These are phyloP conservation scores for Ictidomys tridecemlineatus DNA, from an alignment of 2,113 vertebrate species.

Conservation along the genomic window DNA sequence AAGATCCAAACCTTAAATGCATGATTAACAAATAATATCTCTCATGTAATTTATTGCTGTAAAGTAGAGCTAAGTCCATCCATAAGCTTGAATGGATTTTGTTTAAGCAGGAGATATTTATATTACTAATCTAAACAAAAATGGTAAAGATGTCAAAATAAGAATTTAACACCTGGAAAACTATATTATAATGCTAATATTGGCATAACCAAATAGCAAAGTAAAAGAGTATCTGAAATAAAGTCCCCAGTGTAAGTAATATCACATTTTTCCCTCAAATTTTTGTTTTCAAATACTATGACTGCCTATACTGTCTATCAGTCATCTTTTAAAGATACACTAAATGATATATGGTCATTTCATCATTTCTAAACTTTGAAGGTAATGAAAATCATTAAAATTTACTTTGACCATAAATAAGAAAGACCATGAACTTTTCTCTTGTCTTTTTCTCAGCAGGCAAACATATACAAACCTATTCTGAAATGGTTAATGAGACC, in stretches of 20 bases:
- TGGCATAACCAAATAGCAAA: slow-evolving; percentile 48
- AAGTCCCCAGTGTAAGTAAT: slow-evolving; percentile 43
- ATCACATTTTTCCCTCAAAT: background rate
- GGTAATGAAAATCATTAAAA: slow-evolving; percentile 13
- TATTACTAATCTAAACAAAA: slow-evolving; percentile 82
- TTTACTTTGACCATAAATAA: slow-evolving; percentile 25
- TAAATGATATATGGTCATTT: background rate
- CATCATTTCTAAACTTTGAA: slow-evolving; percentile 53
- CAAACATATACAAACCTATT: slow-evolving; percentile 36
- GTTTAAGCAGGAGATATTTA: slow-evolving; percentile 70
- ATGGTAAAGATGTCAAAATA: slow-evolving; percentile 78
- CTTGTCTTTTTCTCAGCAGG: background rate
- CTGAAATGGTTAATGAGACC: slow-evolving; percentile 22
- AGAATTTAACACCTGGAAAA: slow-evolving; percentile 77
- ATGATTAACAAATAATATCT: slow-evolving; percentile 73
- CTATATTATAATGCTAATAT: slow-evolving; percentile 33
- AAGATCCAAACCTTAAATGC: slow-evolving; percentile 68
- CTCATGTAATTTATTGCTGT: slow-evolving; percentile 76
- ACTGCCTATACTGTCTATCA: slow-evolving; percentile 37
- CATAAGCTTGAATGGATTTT: slow-evolving; percentile 77
- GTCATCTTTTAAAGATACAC: slow-evolving; percentile 22
- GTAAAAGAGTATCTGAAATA: slow-evolving; percentile 67
- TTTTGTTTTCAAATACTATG: slow-evolving; percentile 46
- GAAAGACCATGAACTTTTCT: background rate
- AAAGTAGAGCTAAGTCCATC: slow-evolving; percentile 65